Base-by-base conservation (phyloP, 2,797 vertebrate species). In the Crypturellus tataupa region DNA sequence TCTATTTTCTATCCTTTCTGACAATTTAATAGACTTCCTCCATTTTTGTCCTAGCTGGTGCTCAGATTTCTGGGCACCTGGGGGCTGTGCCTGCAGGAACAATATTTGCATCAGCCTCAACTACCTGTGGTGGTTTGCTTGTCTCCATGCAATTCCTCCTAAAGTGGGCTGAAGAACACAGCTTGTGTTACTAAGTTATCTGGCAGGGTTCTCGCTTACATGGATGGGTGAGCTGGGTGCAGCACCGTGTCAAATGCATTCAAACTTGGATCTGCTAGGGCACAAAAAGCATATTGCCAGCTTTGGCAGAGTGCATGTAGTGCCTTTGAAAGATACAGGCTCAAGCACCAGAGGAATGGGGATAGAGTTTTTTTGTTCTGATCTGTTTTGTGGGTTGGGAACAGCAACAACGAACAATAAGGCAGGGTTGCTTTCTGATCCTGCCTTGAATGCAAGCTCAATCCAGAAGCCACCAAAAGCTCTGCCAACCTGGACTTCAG, bases 401-500 rank as follows among this genome's bases (percentile, higher is more conserved):
- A 64, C 6, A 20, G 64, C 69, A 64, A 64, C 31, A 24, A 64
- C 24, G 69, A 75, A 46, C 39, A 80, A 21, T 16, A 63, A 73
- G 37, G 69, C 1, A 1, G 18, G 13, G 6, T 63, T 9, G n/a
- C 4, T 78, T 75, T 90, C 84, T 73, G 33, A 15, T 49, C 31
- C 37, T 73, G 46, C 63, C 59, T 77, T 60, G 63, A 33, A 31
- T 19, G 20, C 3, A 47, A 62, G 21, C 0, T 0, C 0, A 0
- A 59, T 6, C 12, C n/a, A 53, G 87, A 94, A 31, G 31, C 67
- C 51, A 18, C 49, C 13, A 42, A 46, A 69, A 87, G 51, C 46
- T 69, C 18, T 37, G 33, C 25, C 27, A 92, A 7, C 27, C 46
- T 58, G 47, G 23, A 46, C 51, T 71, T 73, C 63, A 31, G 16